Evolutionary conservation across 2,113 vertebrate species (phyloP), one percentile per base, ranked within the genome.

Genomic region (Dicentrarchus labrax): DNA sequence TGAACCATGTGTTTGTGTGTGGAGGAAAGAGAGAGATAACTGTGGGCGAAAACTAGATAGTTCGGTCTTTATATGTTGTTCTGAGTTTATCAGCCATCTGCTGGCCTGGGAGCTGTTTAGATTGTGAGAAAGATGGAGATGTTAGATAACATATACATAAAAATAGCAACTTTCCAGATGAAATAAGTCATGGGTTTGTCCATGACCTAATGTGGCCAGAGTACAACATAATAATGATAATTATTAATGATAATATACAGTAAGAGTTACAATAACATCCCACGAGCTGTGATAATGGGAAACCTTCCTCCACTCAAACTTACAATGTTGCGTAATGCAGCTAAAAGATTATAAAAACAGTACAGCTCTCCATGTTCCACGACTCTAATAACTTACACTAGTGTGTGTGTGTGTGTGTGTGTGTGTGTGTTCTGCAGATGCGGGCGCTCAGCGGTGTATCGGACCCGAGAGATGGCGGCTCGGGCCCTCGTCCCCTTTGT

Each of bases 401-500:
- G n/a, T n/a, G n/a, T 66, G 22, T 47, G 6, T 64, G 10, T 79
- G 47, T 85, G 45, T 45, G 16, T 72, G 8, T 53, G 10, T 64
- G 6, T 80, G 43, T 86, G 47, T 75, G 36, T 79, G 51, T 78
- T 56, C 54, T 87, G 0, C 85, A 99, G 98, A 82, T 99, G 98
- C 53, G 93, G 97, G 6, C 90, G 22, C 54, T 98, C 96, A 0
- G 96, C 97, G 0, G 95, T 97, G 71, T 97, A 96, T 87, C 97
- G 97, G 50, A 97, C 96, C 47, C 96, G 97, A 24, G 96, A 98
- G 83, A 96, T 99, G 97, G 96, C 97, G 0, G 97, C 97, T 21
- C 95, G 95, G 39, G 97, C 98, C 39, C 95, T 99, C 1, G 98
- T 99, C 64, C 97, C 98, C 0, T 98, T 99, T 41, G 93, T 99